These are phyloP conservation scores for Seriola aureovittata DNA, from an alignment of 2,113 vertebrate species.

Conservation along the genomic window DNA sequence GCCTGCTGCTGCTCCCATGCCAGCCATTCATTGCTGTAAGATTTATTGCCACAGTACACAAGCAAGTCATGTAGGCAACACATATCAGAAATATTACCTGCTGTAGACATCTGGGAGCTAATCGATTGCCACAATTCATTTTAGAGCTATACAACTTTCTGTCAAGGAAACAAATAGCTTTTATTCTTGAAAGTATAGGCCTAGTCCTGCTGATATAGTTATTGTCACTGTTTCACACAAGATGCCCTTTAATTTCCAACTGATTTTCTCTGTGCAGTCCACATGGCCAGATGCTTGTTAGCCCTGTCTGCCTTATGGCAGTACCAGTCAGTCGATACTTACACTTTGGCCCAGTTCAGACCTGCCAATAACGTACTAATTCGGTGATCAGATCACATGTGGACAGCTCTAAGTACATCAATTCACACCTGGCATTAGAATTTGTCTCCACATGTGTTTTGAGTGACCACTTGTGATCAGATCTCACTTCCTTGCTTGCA, in stretches of 20 bases:
- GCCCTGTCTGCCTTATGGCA: constrained; percentile 23
- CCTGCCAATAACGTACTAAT: no score
- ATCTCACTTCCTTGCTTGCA: no score
- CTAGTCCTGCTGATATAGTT: not conserved
- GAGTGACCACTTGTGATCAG: no score
- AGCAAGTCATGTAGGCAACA: constrained; percentile 29
- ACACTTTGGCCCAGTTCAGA: not conserved
- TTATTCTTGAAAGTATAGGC: not conserved
- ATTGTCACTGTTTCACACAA: constrained; percentile 8
- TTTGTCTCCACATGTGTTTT: no score
- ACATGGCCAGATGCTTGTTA: constrained; percentile 13
- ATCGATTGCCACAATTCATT: constrained; percentile 37
- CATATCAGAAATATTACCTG: constrained; percentile 47
- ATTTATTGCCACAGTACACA: constrained; percentile 46
- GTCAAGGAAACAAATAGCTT: constrained; percentile 9
- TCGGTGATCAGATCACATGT: no score
- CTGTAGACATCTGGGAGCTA: constrained; percentile 44
- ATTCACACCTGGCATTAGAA: no score
- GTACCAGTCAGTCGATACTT: constrained; percentile 16
- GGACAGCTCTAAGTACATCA: no score
- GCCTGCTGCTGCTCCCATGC: constrained; percentile 28
- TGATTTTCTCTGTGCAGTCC: not conserved
- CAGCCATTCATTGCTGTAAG: constrained; percentile 34
- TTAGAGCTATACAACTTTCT: constrained; percentile 20
- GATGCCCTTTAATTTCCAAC: constrained; percentile 24